These are phyloP conservation scores for Catocala nupta DNA, from an alignment of 2,888 invertebrate genomes.

Conservation along the genomic window DNA sequence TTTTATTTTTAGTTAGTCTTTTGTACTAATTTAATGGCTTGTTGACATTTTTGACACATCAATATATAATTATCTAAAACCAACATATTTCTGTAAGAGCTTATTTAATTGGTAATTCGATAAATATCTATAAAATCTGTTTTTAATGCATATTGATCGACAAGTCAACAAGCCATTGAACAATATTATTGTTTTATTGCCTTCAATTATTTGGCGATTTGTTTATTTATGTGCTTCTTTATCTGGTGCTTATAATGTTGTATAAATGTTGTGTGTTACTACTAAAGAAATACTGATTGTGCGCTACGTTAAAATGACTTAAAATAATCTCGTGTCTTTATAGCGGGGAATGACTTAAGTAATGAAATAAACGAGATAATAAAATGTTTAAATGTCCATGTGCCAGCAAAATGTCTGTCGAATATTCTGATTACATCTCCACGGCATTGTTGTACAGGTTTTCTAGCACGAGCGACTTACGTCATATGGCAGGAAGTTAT, in stretches of 20 bases:
- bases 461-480: slow-evolving; percentile 56
- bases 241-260: slow-evolving; percentile 60
- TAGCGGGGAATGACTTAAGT: slow-evolving; percentile 56
- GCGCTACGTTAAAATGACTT: slow-evolving; percentile 18
- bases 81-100: too few species aligned
- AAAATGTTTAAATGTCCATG: slow-evolving; percentile 66
- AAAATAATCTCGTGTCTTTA: slow-evolving; percentile 45
- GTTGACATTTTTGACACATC: slow-evolving; percentile 34
- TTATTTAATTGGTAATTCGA: too few species aligned
- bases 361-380: slow-evolving; percentile 67
- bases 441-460: slow-evolving; percentile 70
- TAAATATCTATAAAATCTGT: too few species aligned
- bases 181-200: slow-evolving; percentile 42
- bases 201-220: slow-evolving; percentile 56
- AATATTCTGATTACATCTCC: slow-evolving; percentile 74
- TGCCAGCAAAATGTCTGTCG: slow-evolving; percentile 66
- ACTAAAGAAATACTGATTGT: slow-evolving; percentile 6
- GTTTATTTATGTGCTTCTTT: slow-evolving; percentile 61
- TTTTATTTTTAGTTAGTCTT: slow-evolving; percentile 76
- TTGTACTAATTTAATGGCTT: slow-evolving; percentile 55
- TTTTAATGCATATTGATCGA: neutral
- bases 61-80: too few species aligned
- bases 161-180: slow-evolving; percentile 35
- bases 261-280: slow-evolving; percentile 39
- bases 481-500: slow-evolving; percentile 49